Evolutionary conservation across 2,888 invertebrate genomes (phyloP).

Genomic region (Hypselothyrea guttata): DNA sequence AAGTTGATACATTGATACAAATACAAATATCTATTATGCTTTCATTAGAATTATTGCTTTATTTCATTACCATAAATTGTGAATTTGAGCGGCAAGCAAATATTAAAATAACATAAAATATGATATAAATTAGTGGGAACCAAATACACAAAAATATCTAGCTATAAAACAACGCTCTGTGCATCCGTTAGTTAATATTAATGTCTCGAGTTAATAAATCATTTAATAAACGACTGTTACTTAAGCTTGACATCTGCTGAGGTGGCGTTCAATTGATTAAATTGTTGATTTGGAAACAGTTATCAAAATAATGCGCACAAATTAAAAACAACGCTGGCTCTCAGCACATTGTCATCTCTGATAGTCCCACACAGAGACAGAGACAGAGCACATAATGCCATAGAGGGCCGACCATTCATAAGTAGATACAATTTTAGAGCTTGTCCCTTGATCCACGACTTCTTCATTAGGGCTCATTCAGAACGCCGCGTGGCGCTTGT

Average conservation of each 20-base stretch:
- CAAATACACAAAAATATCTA: no score
- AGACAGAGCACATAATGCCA: no score
- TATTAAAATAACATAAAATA: no score
- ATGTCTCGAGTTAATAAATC: no score
- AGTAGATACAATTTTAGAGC: constrained; percentile 27
- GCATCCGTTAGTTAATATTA: no score
- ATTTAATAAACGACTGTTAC: not conserved
- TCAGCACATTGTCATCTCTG: constrained; percentile 45
- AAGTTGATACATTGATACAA: no score
- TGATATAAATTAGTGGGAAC: no score
- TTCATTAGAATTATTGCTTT: no score
- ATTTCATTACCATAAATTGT: no score
- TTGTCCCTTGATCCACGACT: constrained; percentile 48
- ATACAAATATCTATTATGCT: no score
- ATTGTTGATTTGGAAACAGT: constrained; percentile 19
- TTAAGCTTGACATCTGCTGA: constrained; percentile 2
- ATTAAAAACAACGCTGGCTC: constrained; percentile 14
- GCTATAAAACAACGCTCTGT: no score
- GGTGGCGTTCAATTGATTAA: constrained; percentile 25
- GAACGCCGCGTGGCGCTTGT: constrained; percentile 72
- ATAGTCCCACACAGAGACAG: constrained; percentile 11
- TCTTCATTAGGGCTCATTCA: constrained; percentile 64
- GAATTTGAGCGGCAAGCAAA: no score
- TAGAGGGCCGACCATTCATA: not conserved
- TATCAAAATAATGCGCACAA: constrained; percentile 12